Evolutionary conservation across 2,113 vertebrate genomes (phyloP).

Genomic region (Rhombomys opimus): DNA sequence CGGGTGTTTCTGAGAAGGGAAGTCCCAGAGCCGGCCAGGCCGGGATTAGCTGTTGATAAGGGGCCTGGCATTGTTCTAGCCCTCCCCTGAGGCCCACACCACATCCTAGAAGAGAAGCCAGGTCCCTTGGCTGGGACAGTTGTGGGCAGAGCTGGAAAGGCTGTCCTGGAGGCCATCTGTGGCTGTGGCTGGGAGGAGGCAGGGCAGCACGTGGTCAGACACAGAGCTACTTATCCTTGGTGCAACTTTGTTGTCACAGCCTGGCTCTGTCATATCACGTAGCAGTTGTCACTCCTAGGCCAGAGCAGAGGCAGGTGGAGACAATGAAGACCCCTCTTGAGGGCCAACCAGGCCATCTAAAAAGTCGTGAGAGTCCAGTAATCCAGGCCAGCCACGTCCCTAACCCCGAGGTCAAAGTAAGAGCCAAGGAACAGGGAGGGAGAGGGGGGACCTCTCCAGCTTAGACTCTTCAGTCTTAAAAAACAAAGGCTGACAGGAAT

Average conservation of each 20-base stretch:
- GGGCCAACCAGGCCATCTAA: neutral
- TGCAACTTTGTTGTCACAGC: accelerated
- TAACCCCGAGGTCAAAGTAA: neutral
- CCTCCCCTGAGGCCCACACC: conserved; percentile 67
- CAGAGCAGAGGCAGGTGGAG: neutral
- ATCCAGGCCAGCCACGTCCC: neutral
- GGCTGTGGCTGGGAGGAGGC: neutral
- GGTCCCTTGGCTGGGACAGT: conserved; percentile 23
- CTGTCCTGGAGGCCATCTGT: neutral
- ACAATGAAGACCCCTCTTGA: neutral
- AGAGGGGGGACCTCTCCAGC: neutral
- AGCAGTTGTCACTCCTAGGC: neutral
- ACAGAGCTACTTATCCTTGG: neutral
- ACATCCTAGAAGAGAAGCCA: conserved; percentile 73
- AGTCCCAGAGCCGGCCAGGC: conserved; percentile 73
- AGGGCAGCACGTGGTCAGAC: neutral
- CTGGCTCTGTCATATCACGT: neutral
- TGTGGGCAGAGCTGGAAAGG: neutral
- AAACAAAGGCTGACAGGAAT: conserved; percentile 55
- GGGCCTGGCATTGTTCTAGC: conserved; percentile 69
- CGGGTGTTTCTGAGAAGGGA: conserved; percentile 80
- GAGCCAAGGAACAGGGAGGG: neutral
- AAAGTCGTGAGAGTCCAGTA: neutral
- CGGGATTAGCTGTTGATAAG: conserved; percentile 76
- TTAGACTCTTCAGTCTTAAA: conserved; percentile 45